phyloP scores from a whole-genome alignment of 1,140 invertebrate genomes.

The Akabosia matsudoensis region DNA sequence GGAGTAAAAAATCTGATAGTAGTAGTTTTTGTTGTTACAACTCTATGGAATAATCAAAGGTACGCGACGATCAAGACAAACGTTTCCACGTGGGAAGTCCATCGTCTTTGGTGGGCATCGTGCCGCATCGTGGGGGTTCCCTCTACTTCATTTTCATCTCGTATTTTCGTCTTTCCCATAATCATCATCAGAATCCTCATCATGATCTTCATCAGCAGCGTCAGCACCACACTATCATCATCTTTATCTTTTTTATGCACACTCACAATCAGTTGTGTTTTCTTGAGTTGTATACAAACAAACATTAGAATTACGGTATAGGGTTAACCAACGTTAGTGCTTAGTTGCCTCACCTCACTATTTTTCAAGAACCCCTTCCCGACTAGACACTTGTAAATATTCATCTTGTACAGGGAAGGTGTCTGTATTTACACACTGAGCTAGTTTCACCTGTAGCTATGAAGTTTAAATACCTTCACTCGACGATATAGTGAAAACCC shows the following conservation, averaged over 20 bases:
- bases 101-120: slow-evolving; percentile 47
- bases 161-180: slow-evolving; percentile 21
- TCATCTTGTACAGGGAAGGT: too few species aligned
- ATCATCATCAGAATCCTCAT: neutral
- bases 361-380: too few species aligned
- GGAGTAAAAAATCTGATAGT: slow-evolving; percentile 1
- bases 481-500: too few species aligned
- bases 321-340: neutral
- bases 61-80: slow-evolving; percentile 42
- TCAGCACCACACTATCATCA: neutral
- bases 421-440: too few species aligned
- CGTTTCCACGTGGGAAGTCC: slow-evolving; percentile 47
- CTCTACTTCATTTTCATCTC: slow-evolving; percentile 14
- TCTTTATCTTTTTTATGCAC: slow-evolving; percentile 6
- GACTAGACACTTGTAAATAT: too few species aligned
- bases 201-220: slow-evolving; percentile 2
- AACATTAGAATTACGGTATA: neutral
- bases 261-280: neutral
- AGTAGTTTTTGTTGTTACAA: too few species aligned
- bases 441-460: too few species aligned
- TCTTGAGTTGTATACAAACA: neutral
- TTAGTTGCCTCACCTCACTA: too few species aligned
- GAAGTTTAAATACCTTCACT: too few species aligned
- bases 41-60: slow-evolving; percentile 7
- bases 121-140: slow-evolving; percentile 47